Conservation (phyloP, 2,888 invertebrate species). For the Xylota sylvarum region DNA sequence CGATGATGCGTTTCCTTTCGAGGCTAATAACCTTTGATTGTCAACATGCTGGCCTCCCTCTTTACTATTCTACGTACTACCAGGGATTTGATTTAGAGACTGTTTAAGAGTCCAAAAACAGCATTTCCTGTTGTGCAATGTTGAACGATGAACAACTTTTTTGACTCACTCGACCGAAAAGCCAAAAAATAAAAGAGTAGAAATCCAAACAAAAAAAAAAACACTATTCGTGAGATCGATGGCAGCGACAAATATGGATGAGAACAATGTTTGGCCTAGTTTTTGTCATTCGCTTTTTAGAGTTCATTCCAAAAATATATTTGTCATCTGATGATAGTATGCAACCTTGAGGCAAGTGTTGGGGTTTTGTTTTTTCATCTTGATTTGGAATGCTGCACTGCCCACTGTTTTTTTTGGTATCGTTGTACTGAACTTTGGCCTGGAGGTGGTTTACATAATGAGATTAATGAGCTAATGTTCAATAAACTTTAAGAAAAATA, state of each 20-base stretch:
- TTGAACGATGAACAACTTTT: conserved; percentile 14
- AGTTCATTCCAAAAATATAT: conserved; percentile 16
- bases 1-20: conserved; percentile 47
- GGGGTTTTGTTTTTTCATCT: conserved; percentile 8
- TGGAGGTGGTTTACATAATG: conserved; percentile 17
- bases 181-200: conserved; percentile 12
- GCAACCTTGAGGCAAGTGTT: conserved; percentile 31
- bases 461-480: conserved; percentile 10
- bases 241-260: conserved; percentile 36
- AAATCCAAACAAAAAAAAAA: conserved; percentile 8
- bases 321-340: conserved; percentile 9
- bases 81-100: neutral
- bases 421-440: neutral
- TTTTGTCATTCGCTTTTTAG: conserved; percentile 27
- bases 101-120: conserved; percentile 42
- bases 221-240: conserved; percentile 29
- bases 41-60: conserved; percentile 39
- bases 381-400: conserved; percentile 12
- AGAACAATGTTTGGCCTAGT: conserved; percentile 61
- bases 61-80: conserved; percentile 8
- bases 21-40: conserved; percentile 63
- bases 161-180: conserved; percentile 51
- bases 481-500: neutral
- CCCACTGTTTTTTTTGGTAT: conserved; percentile 20
- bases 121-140: conserved; percentile 71